Conservation (phyloP, 2,888 invertebrate genomes). For the Hybos culiciformis region DNA sequence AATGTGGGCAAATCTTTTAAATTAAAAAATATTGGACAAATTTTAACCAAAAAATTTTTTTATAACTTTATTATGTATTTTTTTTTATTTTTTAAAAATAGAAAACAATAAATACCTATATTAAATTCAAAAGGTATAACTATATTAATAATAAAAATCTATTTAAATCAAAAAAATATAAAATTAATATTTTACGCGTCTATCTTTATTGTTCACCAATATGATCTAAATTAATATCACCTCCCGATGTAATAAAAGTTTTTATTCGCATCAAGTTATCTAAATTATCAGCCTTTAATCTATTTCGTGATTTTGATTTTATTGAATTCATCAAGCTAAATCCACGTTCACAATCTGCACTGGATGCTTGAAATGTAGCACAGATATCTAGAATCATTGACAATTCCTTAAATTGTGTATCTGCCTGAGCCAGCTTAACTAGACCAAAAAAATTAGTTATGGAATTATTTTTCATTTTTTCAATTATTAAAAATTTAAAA, state of each 20-base stretch:
- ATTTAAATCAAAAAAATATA: too few species aligned
- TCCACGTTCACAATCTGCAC: slow-evolving; percentile 4
- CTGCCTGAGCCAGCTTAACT: background rate
- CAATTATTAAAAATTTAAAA: slow-evolving; percentile 5
- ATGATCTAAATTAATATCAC: slow-evolving; percentile 4
- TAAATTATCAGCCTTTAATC: slow-evolving; percentile 2
- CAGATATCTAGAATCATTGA: slow-evolving; percentile 3
- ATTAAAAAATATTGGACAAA: too few species aligned
- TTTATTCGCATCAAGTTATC: slow-evolving; percentile 5
- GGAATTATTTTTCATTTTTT: slow-evolving; percentile 6
- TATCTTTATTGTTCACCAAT: slow-evolving; percentile 1
- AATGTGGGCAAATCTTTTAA: too few species aligned
- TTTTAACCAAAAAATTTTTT: too few species aligned
- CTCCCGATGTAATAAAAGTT: background rate
- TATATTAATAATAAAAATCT: too few species aligned
- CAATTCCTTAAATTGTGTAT: slow-evolving; percentile 2
- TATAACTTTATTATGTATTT: too few species aligned
- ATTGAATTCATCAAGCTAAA: slow-evolving; percentile 5
- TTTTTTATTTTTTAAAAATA: too few species aligned
- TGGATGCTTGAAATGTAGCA: slow-evolving; percentile 5
- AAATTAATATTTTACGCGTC: slow-evolving; percentile 4
- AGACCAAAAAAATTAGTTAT: slow-evolving; percentile 1
- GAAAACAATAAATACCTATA: too few species aligned
- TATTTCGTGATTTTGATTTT: slow-evolving; percentile 6
- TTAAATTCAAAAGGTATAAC: too few species aligned